Conservation (phyloP, 2,888 invertebrate genomes). For the Drosophila yooni region DNA sequence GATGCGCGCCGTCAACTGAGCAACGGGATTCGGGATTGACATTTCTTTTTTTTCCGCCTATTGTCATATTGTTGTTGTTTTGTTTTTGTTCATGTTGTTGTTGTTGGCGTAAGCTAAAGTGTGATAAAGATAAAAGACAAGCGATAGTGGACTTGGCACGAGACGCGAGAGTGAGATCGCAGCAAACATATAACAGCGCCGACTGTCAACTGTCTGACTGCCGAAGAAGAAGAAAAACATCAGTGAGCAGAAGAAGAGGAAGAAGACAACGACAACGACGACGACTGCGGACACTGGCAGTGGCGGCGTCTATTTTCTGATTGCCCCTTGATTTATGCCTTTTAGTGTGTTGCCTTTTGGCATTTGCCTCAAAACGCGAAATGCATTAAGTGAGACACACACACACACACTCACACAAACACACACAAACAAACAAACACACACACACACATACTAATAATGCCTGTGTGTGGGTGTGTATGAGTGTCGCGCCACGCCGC, state of each 20-base stretch:
- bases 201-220: conserved; percentile 8
- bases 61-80: conserved; percentile 31
- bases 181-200: conserved; percentile 1
- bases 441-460: conserved; percentile 1
- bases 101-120: conserved; percentile 35
- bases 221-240: conserved; percentile 11
- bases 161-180: conserved; percentile 45
- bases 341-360: conserved; percentile 33
- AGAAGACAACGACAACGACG: conserved; percentile 11
- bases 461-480: conserved; percentile 39
- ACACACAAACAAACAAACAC: conserved; percentile 6
- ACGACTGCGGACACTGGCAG: conserved; percentile 26
- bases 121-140: conserved; percentile 35
- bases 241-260: conserved; percentile 13
- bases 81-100: conserved; percentile 23
- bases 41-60: conserved; percentile 25
- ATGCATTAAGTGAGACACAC: conserved; percentile 62
- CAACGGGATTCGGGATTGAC: conserved; percentile 53
- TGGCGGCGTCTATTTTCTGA: conserved; percentile 55
- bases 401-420: conserved; percentile 13
- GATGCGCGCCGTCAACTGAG: conserved; percentile 53
- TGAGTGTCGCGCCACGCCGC: conserved; percentile 64
- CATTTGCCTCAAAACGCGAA: conserved; percentile 43
- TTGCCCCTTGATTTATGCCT: conserved; percentile 68
- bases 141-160: conserved; percentile 34